Conservation (phyloP, 2,888 invertebrate species). For the Synanthedon formicaeformis region DNA sequence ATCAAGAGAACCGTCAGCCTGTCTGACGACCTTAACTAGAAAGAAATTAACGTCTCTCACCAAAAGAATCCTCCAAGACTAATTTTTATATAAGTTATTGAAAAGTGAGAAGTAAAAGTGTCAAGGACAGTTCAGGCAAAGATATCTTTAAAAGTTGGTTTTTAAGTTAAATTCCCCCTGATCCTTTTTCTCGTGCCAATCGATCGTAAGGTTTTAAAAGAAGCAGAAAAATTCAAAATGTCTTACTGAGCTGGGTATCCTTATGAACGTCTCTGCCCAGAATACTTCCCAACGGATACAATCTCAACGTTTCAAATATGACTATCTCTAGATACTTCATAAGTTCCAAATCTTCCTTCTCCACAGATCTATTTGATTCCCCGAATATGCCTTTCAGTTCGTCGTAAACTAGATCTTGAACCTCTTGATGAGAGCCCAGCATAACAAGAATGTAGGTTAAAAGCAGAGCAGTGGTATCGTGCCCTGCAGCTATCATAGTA, state of each 20-base stretch:
- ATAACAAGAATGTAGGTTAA: conserved; percentile 25
- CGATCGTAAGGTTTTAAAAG: too few relatives aligned
- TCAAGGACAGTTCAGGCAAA: too few relatives aligned
- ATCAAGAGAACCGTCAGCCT: too few relatives aligned
- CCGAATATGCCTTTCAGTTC: conserved; percentile 14
- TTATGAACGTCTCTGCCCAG: conserved; percentile 10
- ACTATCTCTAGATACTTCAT: conserved; percentile 17
- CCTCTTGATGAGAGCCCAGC: conserved; percentile 26
- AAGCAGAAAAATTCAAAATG: too few relatives aligned
- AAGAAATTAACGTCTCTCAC: too few relatives aligned
- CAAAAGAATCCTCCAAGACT: too few relatives aligned
- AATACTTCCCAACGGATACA: conserved; percentile 15
- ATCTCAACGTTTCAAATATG: conserved; percentile 16
- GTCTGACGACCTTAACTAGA: too few relatives aligned
- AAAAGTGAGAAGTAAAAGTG: too few relatives aligned
- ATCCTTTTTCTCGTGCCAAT: too few relatives aligned
- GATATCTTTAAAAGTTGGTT: too few relatives aligned
- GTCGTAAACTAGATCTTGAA: conserved; percentile 19
- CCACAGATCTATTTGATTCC: conserved; percentile 12
- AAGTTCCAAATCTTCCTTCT: conserved; percentile 13
- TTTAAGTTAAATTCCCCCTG: too few relatives aligned
- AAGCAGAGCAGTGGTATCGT: conserved; percentile 30
- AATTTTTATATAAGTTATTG: too few relatives aligned
- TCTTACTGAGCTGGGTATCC: conserved; percentile 15
- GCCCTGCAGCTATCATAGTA: conserved; percentile 59